Evolutionary conservation across 2,797 vertebrate species (phyloP).

Genomic region (Trematomus bernacchii): DNA sequence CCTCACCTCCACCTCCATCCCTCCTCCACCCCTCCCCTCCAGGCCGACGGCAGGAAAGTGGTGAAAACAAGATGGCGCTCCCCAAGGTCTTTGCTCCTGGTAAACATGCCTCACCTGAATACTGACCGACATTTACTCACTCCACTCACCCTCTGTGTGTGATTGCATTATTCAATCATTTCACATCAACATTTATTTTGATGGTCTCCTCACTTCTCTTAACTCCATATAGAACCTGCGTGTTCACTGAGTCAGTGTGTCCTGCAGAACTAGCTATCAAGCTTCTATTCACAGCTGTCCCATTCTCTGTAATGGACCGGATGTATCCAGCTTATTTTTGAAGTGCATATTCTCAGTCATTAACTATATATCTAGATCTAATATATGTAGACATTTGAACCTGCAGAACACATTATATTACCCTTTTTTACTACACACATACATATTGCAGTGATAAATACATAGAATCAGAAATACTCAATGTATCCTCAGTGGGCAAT

Average conservation of each 20-base stretch:
- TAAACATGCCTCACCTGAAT: constrained; percentile 70
- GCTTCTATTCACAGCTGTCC: no score
- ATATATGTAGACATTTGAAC: no score
- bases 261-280: background rate
- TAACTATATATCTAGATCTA: no score
- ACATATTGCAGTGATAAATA: background rate
- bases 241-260: background rate
- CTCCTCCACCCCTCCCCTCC: constrained; percentile 55
- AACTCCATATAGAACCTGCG: constrained; percentile 27
- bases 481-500: no score
- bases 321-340: background rate
- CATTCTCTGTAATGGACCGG: background rate
- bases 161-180: constrained; percentile 25
- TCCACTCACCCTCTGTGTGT: constrained; percentile 23
- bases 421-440: background rate
- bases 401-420: background rate
- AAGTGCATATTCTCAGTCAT: background rate
- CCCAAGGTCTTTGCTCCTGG: constrained; percentile 85
- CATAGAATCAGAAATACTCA: no score
- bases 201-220: constrained; percentile 25
- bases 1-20: constrained; percentile 43
- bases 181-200: background rate
- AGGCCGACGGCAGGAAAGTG: constrained; percentile 86
- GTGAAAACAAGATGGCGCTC: constrained; percentile 85
- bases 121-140: constrained; percentile 16